A percentile compares a stretch with the other conserved stretches of the same genome.
These are phyloP conservation scores for Macroteleia sp. DNA, from an alignment of 2,888 invertebrate species.

Conservation along the genomic window DNA sequence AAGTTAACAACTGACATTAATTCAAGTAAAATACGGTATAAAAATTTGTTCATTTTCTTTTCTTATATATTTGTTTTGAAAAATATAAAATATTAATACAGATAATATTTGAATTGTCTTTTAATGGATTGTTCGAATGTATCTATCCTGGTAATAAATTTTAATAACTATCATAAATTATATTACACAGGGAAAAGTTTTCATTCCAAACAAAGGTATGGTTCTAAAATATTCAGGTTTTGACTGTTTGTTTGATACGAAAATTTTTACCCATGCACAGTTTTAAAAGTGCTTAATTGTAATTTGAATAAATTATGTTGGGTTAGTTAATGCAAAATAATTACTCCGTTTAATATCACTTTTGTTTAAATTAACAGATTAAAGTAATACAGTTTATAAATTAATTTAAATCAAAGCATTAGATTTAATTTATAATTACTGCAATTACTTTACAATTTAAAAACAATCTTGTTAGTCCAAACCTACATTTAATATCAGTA, in stretches of 20 bases:
- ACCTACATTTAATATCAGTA: no score
- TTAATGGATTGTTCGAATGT: neutral
- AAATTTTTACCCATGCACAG: no score
- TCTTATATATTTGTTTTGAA: neutral
- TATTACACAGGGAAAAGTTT: no score
- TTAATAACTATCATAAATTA: neutral
- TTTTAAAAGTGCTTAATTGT: neutral
- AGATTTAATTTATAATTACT: neutral
- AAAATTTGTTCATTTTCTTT: neutral
- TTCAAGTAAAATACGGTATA: neutral
- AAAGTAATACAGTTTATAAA: no score
- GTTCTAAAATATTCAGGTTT: no score
- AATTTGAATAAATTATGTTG: neutral
- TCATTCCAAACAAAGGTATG: no score
- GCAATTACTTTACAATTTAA: conserved; percentile 2
- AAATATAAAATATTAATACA: neutral
- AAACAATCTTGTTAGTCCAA: conserved; percentile 10
- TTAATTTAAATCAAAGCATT: neutral
- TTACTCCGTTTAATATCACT: neutral
- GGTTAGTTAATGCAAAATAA: neutral
- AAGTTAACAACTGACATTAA: neutral
- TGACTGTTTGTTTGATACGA: no score
- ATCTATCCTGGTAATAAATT: neutral
- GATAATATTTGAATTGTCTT: neutral
- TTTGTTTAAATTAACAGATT: no score